Evolutionary conservation across 2,797 vertebrate species (phyloP).

Genomic region (Pipistrellus kuhlii): DNA sequence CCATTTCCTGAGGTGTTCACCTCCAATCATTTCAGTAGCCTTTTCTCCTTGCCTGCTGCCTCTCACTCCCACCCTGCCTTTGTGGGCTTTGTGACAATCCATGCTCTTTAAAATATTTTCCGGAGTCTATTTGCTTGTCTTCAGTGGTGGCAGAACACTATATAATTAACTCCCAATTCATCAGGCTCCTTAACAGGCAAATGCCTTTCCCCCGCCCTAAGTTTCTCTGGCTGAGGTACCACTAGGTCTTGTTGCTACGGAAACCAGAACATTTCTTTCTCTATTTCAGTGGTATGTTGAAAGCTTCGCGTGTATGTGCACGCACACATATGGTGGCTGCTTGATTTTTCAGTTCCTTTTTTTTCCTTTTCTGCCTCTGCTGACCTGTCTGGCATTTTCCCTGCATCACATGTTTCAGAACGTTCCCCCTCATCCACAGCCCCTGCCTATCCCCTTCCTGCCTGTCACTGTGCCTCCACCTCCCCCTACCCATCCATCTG

Average conservation of each 20-base stretch:
- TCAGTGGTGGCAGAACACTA: conserved; percentile 67
- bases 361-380: conserved; percentile 72
- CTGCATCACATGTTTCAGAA: conserved; percentile 46
- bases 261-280: conserved; percentile 84
- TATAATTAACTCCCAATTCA: conserved; percentile 84
- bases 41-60: background rate
- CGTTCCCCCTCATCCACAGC: background rate
- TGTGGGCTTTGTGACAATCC: conserved; percentile 35
- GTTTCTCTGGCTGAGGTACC: conserved; percentile 82
- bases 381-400: conserved; percentile 80
- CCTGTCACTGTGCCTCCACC: conserved; percentile 66
- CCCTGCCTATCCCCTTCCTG: conserved; percentile 60
- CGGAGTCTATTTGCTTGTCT: conserved; percentile 62
- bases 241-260: conserved; percentile 85
- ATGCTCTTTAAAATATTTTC: conserved; percentile 75
- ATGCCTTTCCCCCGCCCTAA: conserved; percentile 80
- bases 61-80: conserved; percentile 44
- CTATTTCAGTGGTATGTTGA: conserved; percentile 83
- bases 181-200: conserved; percentile 81
- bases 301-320: conserved; percentile 62
- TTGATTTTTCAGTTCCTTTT: conserved; percentile 34
- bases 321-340: conserved; percentile 18
- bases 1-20: background rate
- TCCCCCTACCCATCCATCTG: conserved; percentile 78
- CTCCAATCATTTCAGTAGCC: background rate